Base-by-base conservation (phyloP, 2,113 vertebrate genomes). In the Chunga burmeisteri region DNA sequence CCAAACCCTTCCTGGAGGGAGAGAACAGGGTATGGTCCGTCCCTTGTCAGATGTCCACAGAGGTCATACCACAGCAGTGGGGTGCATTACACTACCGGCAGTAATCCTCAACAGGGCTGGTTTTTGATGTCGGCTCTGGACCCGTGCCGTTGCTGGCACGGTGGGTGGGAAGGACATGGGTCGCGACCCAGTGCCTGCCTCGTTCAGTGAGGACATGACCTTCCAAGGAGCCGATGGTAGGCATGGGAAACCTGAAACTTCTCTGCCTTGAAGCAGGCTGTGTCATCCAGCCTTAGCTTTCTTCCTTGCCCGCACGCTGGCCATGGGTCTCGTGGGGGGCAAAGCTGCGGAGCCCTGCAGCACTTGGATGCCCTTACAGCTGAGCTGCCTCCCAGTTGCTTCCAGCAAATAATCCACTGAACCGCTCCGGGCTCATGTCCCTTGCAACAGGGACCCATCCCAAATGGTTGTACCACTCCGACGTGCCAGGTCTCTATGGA, bases 101-200 rank as follows among this genome's bases (percentile, higher is more conserved):
- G 58, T 21, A n/a, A 61, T 72, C 58, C 77, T 55, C n/a, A 66
- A 23, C 19, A 47, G 61, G 29, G 11, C 36, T 80, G 49, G 8
- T 13, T 40, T 67, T 56, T 73, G 34, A 21, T 74, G 59, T 40
- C 1, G 0, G 47, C 42, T 68, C 25, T 68, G 72, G 55, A 62
- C 3, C 42, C 9, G 5, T 0, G 2, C 47, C 52, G 25, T 30
- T 18, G 13, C 66, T 1, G 2, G 16, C 40, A 4, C 5, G 29
- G 40, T 61, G 47, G 22, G 26, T 62, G n/a, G 38, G 72, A 82
- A 77, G 34, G 12, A 44, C 0, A 0, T 46, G 42, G 38, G 27
- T 17, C 30, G 6, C 22, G 80, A 88, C 44, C 7, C 36, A 9
- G 27, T 14, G 21, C 62, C 38, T 46, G 52, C 67, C 27, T 86